These are phyloP conservation scores for Acyrthosiphon pisum DNA, from an alignment of 1,140 invertebrate species.

Conservation along the genomic window DNA sequence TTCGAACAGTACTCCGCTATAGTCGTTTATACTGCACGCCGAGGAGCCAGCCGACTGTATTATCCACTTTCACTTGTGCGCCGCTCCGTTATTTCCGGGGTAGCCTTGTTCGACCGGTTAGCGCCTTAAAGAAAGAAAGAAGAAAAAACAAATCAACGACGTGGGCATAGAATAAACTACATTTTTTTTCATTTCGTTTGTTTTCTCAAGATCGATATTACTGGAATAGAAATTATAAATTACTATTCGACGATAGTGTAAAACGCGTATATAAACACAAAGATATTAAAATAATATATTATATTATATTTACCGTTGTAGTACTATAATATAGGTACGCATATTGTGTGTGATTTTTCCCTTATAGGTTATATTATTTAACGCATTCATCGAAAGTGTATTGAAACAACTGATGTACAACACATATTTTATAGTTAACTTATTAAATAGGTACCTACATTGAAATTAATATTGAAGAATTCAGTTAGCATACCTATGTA, in stretches of 20 bases:
- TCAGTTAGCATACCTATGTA: too few species aligned
- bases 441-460: too few species aligned
- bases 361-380: neutral
- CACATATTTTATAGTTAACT: neutral
- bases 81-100: conserved; percentile 54
- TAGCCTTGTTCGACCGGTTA: conserved; percentile 52
- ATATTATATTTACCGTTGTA: neutral
- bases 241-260: neutral
- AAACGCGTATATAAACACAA: neutral
- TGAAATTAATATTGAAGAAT: too few species aligned
- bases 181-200: neutral
- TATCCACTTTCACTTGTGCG: conserved; percentile 52
- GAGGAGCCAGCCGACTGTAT: conserved; percentile 24
- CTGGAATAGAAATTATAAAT: conserved; percentile 35
- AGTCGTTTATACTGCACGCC: neutral
- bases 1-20: neutral
- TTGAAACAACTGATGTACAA: neutral
- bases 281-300: neutral
- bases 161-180: conserved; percentile 24
- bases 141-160: neutral
- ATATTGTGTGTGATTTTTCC: neutral
- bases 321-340: neutral
- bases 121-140: conserved; percentile 37
- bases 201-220: neutral
- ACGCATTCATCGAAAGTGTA: neutral